phyloP scores from a whole-genome alignment of 2,797 vertebrate genomes.

The Acrossocheilus fasciatus region DNA sequence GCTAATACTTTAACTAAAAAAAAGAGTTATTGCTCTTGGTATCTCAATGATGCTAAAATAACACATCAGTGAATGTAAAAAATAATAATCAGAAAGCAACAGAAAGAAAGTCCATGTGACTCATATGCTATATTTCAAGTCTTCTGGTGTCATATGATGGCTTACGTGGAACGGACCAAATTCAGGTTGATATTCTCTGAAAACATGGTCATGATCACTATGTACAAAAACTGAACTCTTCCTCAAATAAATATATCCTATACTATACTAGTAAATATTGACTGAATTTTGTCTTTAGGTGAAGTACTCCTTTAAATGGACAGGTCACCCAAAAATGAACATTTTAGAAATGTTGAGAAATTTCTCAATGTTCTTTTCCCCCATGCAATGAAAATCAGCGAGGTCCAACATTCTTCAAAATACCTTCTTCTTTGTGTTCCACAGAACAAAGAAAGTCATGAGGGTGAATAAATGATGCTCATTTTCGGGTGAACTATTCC shows the following conservation, averaged over 20 bases:
- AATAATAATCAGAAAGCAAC: neutral
- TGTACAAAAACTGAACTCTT: neutral
- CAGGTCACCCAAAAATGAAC: neutral
- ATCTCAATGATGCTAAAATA: neutral
- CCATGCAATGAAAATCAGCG: neutral
- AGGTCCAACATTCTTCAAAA: neutral
- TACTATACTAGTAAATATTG: neutral
- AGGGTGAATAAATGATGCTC: neutral
- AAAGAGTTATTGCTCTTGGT: neutral
- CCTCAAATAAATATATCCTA: neutral
- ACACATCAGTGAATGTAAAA: neutral
- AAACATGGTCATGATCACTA: neutral
- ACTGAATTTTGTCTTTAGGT: neutral
- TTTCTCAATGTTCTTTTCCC: neutral
- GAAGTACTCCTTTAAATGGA: neutral
- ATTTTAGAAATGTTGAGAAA: neutral
- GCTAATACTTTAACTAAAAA: neutral
- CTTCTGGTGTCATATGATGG: neutral
- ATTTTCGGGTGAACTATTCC: neutral
- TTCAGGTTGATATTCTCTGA: neutral
- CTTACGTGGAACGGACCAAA: neutral
- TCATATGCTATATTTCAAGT: neutral
- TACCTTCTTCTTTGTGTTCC: constrained; percentile 5
- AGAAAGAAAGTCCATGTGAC: neutral
- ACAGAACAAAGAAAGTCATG: neutral